Base-by-base conservation (phyloP, 1,140 invertebrate species). In the Drosophila tristis region DNA sequence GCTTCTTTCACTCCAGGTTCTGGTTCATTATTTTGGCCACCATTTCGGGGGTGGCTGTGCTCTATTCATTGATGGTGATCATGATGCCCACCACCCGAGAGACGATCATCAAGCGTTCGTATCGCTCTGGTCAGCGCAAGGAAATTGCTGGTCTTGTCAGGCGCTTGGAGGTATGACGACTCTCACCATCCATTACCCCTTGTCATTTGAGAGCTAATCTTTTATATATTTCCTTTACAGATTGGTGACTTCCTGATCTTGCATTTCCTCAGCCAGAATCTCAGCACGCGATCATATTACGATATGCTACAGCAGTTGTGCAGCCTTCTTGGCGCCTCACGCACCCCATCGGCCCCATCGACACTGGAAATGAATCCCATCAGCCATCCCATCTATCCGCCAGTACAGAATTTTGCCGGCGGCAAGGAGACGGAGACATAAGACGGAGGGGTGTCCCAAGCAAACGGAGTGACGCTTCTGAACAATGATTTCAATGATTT, bases 1-100 rank as follows among this genome's bases (percentile, higher is more conserved):
- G 50, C 4, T 50, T 45, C 20, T 2, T 72, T 49, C n/a, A 23
- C 84, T 35, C 2, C 63, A 94, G 94, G 94, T 92, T 92, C 92
- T 97, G 96, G 96, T 97, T 98, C 75, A 96, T 98, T 39, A 94
- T 98, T 48, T 90, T 98, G 16, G 95, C 97, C 0, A 92, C 95
- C 4, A 87, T 98, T 15, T 96, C 96, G 2, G 96, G 95, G 0
- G 73, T 97, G 20, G 96, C 96, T 15, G 84, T 98, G 7, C 87
- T 97, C 1, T 98, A 98, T 92, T 97, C 97, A 7, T 94, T 95
- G 44, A 95, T 96, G 16, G 94, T 97, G 15, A 94, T 98, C 11
- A 92, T 96, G 49, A 91, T 97, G 82, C 96, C 97, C 4, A 96
- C 94, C 60, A 96, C 96, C 4, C 94, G 97, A 13, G 97, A 97